Evolutionary conservation across 2,797 vertebrate species (phyloP).

Genomic region (Knipowitschia caucasica): DNA sequence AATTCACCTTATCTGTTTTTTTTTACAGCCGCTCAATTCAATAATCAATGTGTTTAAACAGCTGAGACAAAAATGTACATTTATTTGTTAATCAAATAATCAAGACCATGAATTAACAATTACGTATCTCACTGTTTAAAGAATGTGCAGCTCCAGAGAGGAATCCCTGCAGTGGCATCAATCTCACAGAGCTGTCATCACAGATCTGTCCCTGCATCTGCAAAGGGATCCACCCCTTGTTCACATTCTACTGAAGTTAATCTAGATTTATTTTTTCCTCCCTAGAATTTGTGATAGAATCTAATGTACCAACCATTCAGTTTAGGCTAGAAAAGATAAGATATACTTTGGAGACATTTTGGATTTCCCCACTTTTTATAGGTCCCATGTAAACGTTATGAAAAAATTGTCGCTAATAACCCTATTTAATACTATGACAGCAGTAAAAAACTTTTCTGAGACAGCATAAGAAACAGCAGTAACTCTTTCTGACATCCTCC

Average conservation of each 20-base stretch:
- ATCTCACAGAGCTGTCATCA: conserved; percentile 39
- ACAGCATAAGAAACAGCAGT: conserved; percentile 20
- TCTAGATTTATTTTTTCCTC: no score
- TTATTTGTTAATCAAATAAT: conserved; percentile 8
- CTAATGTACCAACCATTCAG: no score
- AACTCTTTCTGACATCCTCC: conserved; percentile 48
- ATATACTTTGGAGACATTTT: no score
- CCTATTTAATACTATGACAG: not conserved
- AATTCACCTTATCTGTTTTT: conserved; percentile 1
- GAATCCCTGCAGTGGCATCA: conserved; percentile 25
- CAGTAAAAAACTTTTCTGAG: not conserved
- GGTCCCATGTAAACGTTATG: no score
- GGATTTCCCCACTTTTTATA: no score
- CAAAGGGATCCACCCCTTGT: conserved; percentile 39
- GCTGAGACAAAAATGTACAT: conserved; percentile 4
- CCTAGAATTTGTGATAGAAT: conserved; percentile 25
- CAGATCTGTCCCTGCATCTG: conserved; percentile 8
- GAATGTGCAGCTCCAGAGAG: conserved; percentile 1
- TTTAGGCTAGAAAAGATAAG: no score
- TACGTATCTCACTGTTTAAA: not conserved
- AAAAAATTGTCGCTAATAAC: no score
- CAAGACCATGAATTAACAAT: not conserved
- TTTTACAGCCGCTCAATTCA: not conserved
- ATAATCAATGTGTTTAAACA: conserved; percentile 9
- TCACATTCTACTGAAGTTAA: no score